Conservation (phyloP, 2,797 vertebrate species). For the Amazona ochrocephala region DNA sequence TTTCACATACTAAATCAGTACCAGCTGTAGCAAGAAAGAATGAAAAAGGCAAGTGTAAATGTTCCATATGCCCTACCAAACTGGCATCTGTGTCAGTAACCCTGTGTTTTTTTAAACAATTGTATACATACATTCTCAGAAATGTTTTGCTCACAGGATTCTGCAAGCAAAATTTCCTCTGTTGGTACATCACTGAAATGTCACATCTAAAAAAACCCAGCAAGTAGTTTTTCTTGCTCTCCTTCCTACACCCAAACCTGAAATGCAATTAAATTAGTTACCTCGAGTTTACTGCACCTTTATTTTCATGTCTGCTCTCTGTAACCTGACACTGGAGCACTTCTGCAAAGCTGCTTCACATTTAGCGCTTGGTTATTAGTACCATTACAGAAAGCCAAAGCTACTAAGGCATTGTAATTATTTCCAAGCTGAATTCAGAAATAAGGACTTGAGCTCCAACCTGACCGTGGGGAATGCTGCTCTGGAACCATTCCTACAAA, state of each 20-base stretch:
- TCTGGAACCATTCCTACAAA: not conserved
- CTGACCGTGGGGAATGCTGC: slow-evolving; percentile 27
- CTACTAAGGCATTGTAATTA: slow-evolving; percentile 16
- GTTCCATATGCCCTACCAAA: slow-evolving; percentile 86
- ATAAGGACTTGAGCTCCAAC: slow-evolving; percentile 13
- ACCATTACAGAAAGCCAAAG: slow-evolving; percentile 28
- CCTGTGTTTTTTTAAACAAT: slow-evolving; percentile 83
- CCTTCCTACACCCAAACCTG: slow-evolving; percentile 33
- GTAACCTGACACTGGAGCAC: slow-evolving; percentile 18
- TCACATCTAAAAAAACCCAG: slow-evolving; percentile 70
- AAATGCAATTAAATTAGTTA: not conserved
- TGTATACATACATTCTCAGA: slow-evolving; percentile 86
- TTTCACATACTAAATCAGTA: slow-evolving; percentile 87
- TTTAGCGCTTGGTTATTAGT: slow-evolving; percentile 47
- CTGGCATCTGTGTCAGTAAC: slow-evolving; percentile 87
- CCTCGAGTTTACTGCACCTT: slow-evolving; percentile 65
- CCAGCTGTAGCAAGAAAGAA: slow-evolving; percentile 84
- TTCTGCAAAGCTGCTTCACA: slow-evolving; percentile 49
- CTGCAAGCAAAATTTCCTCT: slow-evolving; percentile 80
- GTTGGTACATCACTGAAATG: slow-evolving; percentile 74
- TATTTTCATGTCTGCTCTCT: slow-evolving; percentile 58
- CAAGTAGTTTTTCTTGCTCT: slow-evolving; percentile 35
- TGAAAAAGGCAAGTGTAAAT: slow-evolving; percentile 86
- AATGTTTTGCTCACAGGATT: slow-evolving; percentile 84
- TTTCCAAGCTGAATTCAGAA: slow-evolving; percentile 55